phyloP scores from a whole-genome alignment of 2,113 vertebrate genomes.

The Thomomys bottae region DNA sequence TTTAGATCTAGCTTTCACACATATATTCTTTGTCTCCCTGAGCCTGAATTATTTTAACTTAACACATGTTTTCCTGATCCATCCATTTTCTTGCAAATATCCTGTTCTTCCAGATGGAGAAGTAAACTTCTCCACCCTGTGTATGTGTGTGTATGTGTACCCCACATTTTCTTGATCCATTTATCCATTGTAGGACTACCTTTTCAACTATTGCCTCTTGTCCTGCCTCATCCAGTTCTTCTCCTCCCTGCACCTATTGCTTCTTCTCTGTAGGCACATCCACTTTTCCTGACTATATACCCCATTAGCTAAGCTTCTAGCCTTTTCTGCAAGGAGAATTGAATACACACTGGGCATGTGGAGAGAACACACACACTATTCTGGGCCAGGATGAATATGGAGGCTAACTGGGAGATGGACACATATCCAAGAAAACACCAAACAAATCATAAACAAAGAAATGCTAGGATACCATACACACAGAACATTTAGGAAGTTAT shows the following conservation, averaged over 20 bases:
- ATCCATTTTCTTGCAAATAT: too few relatives aligned
- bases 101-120: too few relatives aligned
- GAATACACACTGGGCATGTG: background rate
- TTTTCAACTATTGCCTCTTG: background rate
- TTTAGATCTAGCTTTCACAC: too few relatives aligned
- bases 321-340: background rate
- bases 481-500: background rate
- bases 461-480: background rate
- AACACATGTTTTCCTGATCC: too few relatives aligned
- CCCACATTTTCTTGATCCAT: too few relatives aligned
- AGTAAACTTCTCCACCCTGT: too few relatives aligned
- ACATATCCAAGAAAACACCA: background rate
- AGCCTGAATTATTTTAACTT: too few relatives aligned
- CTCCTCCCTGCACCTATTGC: background rate
- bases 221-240: background rate
- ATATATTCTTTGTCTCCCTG: too few relatives aligned
- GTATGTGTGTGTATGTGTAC: too few relatives aligned
- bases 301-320: background rate
- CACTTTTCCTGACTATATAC: background rate
- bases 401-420: background rate
- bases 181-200: background rate
- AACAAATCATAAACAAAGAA: background rate
- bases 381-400: background rate
- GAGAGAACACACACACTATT: background rate
- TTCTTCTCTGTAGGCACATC: background rate